Percentiles rank a stretch among this genome's conserved stretches.
Evolutionary conservation across 2,113 vertebrate species (phyloP).

Genomic region (Pluvialis apricaria): DNA sequence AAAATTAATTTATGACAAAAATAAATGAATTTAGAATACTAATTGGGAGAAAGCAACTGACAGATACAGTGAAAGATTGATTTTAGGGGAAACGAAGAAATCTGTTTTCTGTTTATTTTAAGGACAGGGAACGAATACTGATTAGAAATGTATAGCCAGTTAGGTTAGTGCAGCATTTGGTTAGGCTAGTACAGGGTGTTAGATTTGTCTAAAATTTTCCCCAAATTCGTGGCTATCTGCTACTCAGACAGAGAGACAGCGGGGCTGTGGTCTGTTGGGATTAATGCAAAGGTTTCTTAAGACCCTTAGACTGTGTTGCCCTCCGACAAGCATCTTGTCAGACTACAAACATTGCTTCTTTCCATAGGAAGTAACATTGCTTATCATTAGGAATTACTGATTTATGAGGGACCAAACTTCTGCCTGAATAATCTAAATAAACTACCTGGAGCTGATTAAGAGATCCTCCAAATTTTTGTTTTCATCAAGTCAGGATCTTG

Average conservation of each 20-base stretch:
- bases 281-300: neutral
- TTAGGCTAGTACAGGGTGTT: constrained; percentile 54
- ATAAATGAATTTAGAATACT: constrained; percentile 78
- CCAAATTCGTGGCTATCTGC: constrained; percentile 13
- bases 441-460: neutral
- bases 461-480: neutral
- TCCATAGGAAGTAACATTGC: neutral
- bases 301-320: neutral
- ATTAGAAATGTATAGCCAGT: constrained; percentile 68
- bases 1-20: constrained; percentile 73
- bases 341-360: neutral
- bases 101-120: constrained; percentile 81
- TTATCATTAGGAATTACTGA: neutral
- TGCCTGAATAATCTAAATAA: neutral
- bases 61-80: constrained; percentile 77
- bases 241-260: neutral
- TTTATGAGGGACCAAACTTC: neutral
- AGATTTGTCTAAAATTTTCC: constrained; percentile 48
- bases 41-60: constrained; percentile 75
- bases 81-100: constrained; percentile 76
- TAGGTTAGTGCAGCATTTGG: constrained; percentile 51
- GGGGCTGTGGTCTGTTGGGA: neutral
- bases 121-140: constrained; percentile 76
- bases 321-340: neutral
- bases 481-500: neutral